Evolutionary conservation across 2,113 vertebrate species (phyloP), one percentile per base, ranked within the genome.

Genomic region (Scomber colias): DNA sequence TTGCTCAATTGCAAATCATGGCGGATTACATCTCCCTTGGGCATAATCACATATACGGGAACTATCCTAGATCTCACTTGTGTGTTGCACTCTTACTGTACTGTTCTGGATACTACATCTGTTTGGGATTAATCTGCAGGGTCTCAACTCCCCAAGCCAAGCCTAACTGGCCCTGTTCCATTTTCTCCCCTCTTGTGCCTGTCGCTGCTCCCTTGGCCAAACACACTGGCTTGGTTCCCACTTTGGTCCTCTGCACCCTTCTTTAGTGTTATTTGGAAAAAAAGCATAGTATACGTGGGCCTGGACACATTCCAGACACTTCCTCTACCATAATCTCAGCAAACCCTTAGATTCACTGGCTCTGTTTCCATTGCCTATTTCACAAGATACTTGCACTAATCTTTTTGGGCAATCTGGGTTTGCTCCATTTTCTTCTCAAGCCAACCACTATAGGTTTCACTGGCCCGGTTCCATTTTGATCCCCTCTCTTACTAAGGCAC

Each of bases 31-130:
- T 84, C 71, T 75, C 83, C 82, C 71, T 87, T 10, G 31, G 69
- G 61, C 75, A 69, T 89, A 85, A 91, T 90, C 88, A 80, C 72
- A 71, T 77, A 75, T 82, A 82, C 81, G 82, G 87, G 86, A 85
- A 73, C 69, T 50, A 55, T 85, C 71, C 65, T 70, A 30, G 81
- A 84, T 86, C 76, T 87, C 71, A 77, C 76, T 69, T 71, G 30
- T 61, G 77, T 48, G 77, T 49, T 53, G 63, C 30, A 79, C 51
- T 80, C 79, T 70, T 81, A 72, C 84, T 79, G 73, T 69, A 76
- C 53, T 55, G 65, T 1, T n/a, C 68, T 77, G 77, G 72, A 85
- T 45, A 24, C 82, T 74, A 73, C 90, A 92, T 92, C 90, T 92
- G 90, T 89, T 85, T 73, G 60, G 87, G 83, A 90, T 90, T 91